phyloP scores from a whole-genome alignment of 2,888 invertebrate species.

The Zaprionus lineosus region DNA sequence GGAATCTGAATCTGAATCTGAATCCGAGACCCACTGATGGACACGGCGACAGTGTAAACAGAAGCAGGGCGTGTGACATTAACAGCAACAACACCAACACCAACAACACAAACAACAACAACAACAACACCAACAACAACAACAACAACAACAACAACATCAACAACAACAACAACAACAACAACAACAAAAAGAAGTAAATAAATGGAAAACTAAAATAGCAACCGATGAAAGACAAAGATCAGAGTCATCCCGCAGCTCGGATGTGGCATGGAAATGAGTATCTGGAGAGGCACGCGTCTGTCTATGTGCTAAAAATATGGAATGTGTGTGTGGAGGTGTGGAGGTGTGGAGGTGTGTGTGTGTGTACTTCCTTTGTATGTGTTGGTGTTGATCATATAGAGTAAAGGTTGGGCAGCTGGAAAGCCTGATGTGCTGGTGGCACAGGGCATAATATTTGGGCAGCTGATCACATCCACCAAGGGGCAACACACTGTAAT shows the following conservation, averaged over 20 bases:
- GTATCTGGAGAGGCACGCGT: constrained; percentile 7
- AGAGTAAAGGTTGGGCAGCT: no score
- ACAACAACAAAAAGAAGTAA: constrained; percentile 16
- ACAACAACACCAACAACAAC: constrained; percentile 3
- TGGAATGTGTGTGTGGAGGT: no score
- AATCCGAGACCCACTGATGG: constrained; percentile 2
- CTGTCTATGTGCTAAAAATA: no score
- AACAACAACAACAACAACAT: constrained; percentile 10
- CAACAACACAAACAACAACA: constrained; percentile 36
- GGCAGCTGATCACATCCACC: constrained; percentile 53
- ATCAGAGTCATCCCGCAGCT: constrained; percentile 18
- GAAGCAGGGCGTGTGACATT: constrained; percentile 29
- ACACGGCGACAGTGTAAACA: constrained; percentile 41
- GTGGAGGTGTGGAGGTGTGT: no score
- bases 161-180: constrained; percentile 11
- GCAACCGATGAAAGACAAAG: constrained; percentile 61
- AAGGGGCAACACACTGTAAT: constrained; percentile 33
- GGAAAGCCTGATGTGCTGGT: no score
- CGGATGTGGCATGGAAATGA: constrained; percentile 3
- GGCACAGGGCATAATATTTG: constrained; percentile 61
- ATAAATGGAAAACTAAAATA: constrained; percentile 62
- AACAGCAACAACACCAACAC: constrained; percentile 36
- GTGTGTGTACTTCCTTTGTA: no score
- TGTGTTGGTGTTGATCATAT: no score
- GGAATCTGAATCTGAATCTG: constrained; percentile 13